phyloP scores from a whole-genome alignment of 1,140 invertebrate species.

The Camponotus pennsylvanicus region DNA sequence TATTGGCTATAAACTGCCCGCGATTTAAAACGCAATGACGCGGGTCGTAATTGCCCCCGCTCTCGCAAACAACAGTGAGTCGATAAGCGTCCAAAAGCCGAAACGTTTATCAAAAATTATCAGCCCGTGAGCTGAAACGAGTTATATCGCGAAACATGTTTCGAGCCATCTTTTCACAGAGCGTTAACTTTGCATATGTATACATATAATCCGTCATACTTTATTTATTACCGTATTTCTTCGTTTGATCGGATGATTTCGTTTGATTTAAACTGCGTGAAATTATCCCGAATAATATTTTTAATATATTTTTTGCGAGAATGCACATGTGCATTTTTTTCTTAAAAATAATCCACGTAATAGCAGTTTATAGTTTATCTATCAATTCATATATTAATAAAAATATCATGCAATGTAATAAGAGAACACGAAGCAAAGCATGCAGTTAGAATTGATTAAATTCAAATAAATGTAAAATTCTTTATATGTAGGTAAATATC shows the following conservation, averaged over 20 bases:
- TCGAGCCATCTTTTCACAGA: neutral
- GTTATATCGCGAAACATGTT: neutral
- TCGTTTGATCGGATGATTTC: no score
- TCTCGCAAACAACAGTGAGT: neutral
- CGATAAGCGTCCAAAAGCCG: conserved; percentile 1
- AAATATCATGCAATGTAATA: neutral
- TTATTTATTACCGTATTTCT: neutral
- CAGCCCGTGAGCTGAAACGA: neutral
- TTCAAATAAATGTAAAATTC: neutral
- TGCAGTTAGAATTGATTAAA: neutral
- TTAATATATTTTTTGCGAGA: no score
- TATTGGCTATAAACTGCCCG: conserved; percentile 39
- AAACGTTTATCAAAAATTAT: conserved; percentile 36
- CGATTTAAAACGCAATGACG: conserved; percentile 52
- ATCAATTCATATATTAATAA: neutral
- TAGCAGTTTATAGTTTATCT: no score
- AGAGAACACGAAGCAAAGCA: neutral
- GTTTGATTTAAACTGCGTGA: neutral
- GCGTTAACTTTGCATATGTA: neutral
- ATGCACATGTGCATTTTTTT: neutral
- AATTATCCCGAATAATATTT: neutral
- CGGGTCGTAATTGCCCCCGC: neutral
- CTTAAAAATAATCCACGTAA: no score
- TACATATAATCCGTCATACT: neutral
- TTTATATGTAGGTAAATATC: neutral